Base-by-base conservation (phyloP, 2,888 invertebrate genomes). In the Hemithea aestivaria region DNA sequence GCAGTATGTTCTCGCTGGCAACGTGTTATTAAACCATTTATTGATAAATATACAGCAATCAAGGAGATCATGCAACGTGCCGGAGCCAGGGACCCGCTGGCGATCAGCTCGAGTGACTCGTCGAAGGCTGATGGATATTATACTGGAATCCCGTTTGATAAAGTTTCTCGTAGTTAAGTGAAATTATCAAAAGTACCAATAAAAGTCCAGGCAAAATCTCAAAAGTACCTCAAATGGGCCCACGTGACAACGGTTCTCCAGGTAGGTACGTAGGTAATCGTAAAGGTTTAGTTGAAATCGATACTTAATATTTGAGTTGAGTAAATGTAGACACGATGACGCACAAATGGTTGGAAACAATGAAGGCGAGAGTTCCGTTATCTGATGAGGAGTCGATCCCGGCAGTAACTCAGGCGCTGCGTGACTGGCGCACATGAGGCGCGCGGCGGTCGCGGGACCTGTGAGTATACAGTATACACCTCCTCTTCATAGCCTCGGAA, bases 261-360 rank as follows among this genome's bases (percentile, higher is more conserved):
- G n/a, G n/a, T n/a, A n/a, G n/a, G n/a, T n/a, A n/a, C n/a, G n/a
- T n/a, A n/a, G n/a, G n/a, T n/a, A n/a, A n/a, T n/a, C n/a, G n/a
- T n/a, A n/a, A n/a, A n/a, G n/a, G n/a, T n/a, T n/a, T n/a, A n/a
- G n/a, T n/a, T n/a, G n/a, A n/a, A n/a, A n/a, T n/a, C n/a, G n/a
- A n/a, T n/a, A n/a, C n/a, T 40, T 35, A 35, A 27, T 35, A 35
- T 27, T 26, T 12, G 7, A 22, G 9, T 10, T 26, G 35, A 27
- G 39, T 44, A 39, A 31, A 39, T 43, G 27, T 44, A 46, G 41
- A 41, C 40, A 39, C 35, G 10, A 39, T 39, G 34, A 43, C 41
- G 28, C 4, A 9, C 36, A 32, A 46, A 46, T 41, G 31, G 39
- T 43, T 36, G 46, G 43, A 46, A 46, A 30, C 43, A 28, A 39